Evolutionary conservation across 2,888 invertebrate genomes (phyloP), one percentile per base, ranked within the genome.

Genomic region (Drosophila stalkeri): DNA sequence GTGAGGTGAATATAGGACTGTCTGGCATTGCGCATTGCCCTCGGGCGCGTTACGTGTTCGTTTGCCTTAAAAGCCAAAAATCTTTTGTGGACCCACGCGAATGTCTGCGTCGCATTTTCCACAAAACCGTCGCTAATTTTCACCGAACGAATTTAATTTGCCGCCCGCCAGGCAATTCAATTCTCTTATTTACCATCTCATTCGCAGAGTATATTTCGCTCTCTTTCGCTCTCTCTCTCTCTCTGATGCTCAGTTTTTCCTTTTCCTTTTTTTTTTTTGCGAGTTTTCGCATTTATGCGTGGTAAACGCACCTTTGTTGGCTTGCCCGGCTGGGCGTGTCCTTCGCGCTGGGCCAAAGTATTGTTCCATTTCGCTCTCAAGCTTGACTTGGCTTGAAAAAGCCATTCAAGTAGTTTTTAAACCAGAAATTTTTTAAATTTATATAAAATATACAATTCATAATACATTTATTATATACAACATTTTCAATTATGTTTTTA

Each of bases 51-150:
- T 86, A 86, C 83, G 83, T 88, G 89, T 88, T 83, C 54, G 86
- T 67, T 77, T 59, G 46, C 56, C 83, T 64, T 59, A 72, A 80
- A 69, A 75, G 72, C 83, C 66, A 79, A 67, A 55, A 64, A 74
- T 72, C 74, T 75, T 64, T 31, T 46, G 16, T 5, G 11, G n/a
- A 64, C 62, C 71, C 75, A 54, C 69, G 43, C 43, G 35, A 37
- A 56, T 51, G 88, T 64, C 80, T 86, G 73, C 60, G 67, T 68
- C 69, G 43, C 69, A 60, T 59, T 77, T 69, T 52, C 72, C 80
- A 72, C 71, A 72, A 77, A 80, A 77, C 59, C 76, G 61, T 72
- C 64, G 76, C 82, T 88, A 80, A 84, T 84, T 82, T 88, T 68
- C 65, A 68, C 71, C 75, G 77, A 78, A 70, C 70, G 64, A 82